Percentiles rank a stretch among this genome's conserved stretches.
These are phyloP conservation scores for Noctilio leporinus DNA, from an alignment of 2,113 vertebrate species.

Conservation along the genomic window DNA sequence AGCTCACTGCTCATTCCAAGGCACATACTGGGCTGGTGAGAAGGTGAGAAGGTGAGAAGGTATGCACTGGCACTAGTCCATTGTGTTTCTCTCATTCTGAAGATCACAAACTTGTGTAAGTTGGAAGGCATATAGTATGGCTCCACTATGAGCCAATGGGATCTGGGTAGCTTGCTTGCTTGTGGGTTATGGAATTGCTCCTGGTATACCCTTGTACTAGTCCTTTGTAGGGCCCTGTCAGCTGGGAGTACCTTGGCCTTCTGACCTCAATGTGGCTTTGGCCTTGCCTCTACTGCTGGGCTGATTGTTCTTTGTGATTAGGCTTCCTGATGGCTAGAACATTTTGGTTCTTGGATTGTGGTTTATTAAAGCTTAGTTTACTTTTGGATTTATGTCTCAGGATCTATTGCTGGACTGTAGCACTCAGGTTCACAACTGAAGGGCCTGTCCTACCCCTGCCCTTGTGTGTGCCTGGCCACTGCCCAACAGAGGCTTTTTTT, in stretches of 20 bases:
- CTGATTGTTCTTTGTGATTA: not conserved
- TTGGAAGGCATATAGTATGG: not conserved
- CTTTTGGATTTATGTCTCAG: not conserved
- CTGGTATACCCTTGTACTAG: not conserved
- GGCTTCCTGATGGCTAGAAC: not conserved
- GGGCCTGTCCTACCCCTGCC: not conserved
- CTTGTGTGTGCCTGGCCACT: not conserved
- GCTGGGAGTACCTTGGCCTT: not conserved
- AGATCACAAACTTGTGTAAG: not conserved
- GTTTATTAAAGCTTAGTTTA: not conserved
- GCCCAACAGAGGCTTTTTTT: not conserved
- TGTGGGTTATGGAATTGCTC: not conserved
- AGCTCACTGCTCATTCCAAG: not conserved
- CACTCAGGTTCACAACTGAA: not conserved
- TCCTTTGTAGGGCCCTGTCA: not conserved
- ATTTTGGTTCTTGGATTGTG: not conserved
- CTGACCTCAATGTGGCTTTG: not conserved
- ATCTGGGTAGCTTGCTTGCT: not conserved
- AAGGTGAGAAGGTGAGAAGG: not conserved
- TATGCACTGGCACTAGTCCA: too few relatives aligned
- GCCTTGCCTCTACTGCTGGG: not conserved
- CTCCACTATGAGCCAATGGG: not conserved
- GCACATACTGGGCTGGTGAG: fast-evolving
- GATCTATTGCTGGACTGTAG: not conserved
- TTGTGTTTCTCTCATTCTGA: not conserved